These are phyloP conservation scores for Apocrypta bakeri DNA, from an alignment of 1,140 invertebrate species.

Conservation along the genomic window DNA sequence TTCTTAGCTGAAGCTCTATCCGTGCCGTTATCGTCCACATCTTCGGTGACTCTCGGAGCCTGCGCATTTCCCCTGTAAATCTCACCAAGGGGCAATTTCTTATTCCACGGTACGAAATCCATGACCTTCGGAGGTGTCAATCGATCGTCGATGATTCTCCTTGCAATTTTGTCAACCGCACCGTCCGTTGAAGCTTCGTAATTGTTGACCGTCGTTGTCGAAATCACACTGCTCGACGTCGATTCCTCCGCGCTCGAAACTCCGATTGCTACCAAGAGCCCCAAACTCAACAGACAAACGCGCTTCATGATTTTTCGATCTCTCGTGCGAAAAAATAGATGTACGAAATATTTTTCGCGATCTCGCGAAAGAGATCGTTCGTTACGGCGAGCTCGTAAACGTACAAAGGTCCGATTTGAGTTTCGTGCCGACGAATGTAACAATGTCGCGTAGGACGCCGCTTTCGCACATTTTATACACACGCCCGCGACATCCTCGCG, in stretches of 20 bases:
- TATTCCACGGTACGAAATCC: constrained; percentile 34
- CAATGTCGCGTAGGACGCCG: constrained; percentile 23
- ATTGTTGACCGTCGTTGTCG: background rate
- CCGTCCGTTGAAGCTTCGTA: background rate
- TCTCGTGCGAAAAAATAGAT: background rate
- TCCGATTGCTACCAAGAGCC: background rate
- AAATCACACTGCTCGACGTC: background rate
- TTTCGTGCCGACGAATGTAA: background rate
- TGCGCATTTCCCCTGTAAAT: background rate
- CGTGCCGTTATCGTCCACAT: constrained; percentile 21
- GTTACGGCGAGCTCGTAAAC: background rate
- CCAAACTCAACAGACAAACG: background rate
- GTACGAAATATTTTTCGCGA: background rate
- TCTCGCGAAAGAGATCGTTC: constrained; percentile 15
- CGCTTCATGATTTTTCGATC: constrained; percentile 14
- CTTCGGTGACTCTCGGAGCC: background rate
- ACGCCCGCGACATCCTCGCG: background rate
- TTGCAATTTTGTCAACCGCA: constrained; percentile 5
- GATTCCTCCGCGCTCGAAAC: background rate
- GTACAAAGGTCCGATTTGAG: background rate
- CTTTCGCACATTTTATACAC: constrained; percentile 41
- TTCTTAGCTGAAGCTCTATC: constrained; percentile 27
- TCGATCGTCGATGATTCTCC: constrained; percentile 44
- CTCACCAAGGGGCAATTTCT: background rate
- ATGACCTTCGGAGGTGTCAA: constrained; percentile 3